These are phyloP conservation scores for Tipula helvola DNA, from an alignment of 2,888 invertebrate species.

Conservation along the genomic window DNA sequence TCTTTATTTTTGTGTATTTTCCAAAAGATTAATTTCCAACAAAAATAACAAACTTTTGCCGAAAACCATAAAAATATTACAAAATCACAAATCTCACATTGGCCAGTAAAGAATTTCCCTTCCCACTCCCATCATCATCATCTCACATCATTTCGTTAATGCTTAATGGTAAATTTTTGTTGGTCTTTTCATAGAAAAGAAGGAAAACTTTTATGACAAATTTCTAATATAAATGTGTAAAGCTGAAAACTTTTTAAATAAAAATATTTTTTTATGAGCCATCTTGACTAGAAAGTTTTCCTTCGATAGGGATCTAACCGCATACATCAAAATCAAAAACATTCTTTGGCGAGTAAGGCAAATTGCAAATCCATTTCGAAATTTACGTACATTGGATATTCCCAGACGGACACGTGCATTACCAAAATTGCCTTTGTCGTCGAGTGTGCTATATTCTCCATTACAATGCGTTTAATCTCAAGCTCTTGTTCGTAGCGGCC, in stretches of 20 bases:
- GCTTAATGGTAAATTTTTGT: background rate
- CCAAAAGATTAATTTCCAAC: background rate
- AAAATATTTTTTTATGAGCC: background rate
- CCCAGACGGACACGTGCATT: background rate
- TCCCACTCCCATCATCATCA: background rate
- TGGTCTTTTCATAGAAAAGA: background rate
- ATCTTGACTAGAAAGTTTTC: background rate
- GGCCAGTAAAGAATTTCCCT: background rate
- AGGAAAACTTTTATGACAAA: background rate
- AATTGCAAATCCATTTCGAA: background rate
- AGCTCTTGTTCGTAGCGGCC: background rate
- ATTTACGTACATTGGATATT: background rate
- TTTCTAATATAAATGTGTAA: background rate
- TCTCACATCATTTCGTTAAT: background rate
- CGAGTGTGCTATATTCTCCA: background rate
- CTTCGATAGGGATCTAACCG: background rate
- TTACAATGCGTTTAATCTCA: background rate
- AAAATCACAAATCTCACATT: background rate
- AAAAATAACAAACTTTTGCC: background rate
- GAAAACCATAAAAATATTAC: background rate
- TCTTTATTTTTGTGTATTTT: background rate
- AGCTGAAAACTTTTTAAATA: background rate
- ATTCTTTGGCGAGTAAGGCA: background rate
- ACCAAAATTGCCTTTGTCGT: background rate
- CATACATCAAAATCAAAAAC: background rate